These are phyloP conservation scores for Hyles lineata DNA, from an alignment of 2,888 invertebrate species.

Conservation along the genomic window DNA sequence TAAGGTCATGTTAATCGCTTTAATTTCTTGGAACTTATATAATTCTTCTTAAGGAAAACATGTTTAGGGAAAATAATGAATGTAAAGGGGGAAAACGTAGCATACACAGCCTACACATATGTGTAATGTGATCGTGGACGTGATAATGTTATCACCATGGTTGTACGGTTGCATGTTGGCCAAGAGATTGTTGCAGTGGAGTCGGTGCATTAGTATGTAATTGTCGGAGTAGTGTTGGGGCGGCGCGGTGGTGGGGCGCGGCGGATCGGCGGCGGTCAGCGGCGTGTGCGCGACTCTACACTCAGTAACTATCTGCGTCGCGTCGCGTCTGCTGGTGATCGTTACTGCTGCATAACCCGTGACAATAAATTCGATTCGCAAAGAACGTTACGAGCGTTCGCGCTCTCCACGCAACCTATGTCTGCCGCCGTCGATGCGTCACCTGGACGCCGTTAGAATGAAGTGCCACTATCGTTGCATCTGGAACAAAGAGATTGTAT, in stretches of 20 bases:
- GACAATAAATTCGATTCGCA: slow-evolving; percentile 81
- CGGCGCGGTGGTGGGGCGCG: slow-evolving; percentile 49
- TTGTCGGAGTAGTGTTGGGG: slow-evolving; percentile 1
- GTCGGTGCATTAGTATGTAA: not conserved
- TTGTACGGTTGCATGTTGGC: slow-evolving; percentile 7
- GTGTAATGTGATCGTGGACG: not conserved
- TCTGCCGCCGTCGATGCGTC: slow-evolving; percentile 77
- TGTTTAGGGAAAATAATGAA: not conserved
- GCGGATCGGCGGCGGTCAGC: slow-evolving; percentile 43
- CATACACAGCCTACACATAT: not conserved
- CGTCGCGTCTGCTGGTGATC: slow-evolving; percentile 70
- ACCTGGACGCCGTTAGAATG: slow-evolving; percentile 83
- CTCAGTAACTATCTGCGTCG: slow-evolving; percentile 63
- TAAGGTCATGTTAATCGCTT: not conserved
- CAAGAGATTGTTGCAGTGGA: slow-evolving; percentile 19
- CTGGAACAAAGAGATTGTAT: slow-evolving; percentile 96
- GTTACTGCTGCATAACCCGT: slow-evolving; percentile 59
- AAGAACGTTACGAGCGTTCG: slow-evolving; percentile 73
- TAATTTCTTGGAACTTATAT: not conserved
- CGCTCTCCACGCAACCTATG: slow-evolving; percentile 79
- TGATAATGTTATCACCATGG: slow-evolving; percentile 9
- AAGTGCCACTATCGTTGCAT: slow-evolving; percentile 94
- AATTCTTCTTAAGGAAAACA: not conserved
- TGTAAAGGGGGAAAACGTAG: slow-evolving; percentile 1
- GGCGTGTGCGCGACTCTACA: slow-evolving; percentile 58